Evolutionary conservation across 2,113 vertebrate species (phyloP).

Genomic region (Meriones unguiculatus): DNA sequence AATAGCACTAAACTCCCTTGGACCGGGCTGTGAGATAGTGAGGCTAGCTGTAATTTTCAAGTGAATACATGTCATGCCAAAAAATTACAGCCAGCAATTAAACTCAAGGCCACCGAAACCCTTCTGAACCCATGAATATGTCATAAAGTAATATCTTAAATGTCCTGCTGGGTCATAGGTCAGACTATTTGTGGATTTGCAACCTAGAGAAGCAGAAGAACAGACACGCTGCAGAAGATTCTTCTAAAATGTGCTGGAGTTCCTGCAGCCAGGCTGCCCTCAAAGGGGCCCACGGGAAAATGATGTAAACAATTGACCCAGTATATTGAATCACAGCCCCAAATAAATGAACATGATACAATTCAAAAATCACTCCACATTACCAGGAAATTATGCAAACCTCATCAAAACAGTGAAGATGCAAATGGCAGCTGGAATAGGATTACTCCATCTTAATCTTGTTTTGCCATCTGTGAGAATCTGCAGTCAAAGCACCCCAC

Average conservation of each 20-base stretch:
- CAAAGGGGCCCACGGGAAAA: neutral
- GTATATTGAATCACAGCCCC: constrained; percentile 13
- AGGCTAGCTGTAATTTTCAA: constrained; percentile 53
- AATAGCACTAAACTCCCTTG: constrained; percentile 15
- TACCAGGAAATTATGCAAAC: neutral
- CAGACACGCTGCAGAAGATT: neutral
- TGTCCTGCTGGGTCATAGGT: neutral
- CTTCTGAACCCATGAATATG: constrained; percentile 25
- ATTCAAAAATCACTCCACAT: constrained; percentile 58
- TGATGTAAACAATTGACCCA: constrained; percentile 31
- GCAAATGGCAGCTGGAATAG: neutral
- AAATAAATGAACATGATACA: constrained; percentile 59
- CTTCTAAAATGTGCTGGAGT: constrained; percentile 22
- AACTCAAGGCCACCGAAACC: constrained; percentile 51
- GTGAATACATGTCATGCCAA: constrained; percentile 11
- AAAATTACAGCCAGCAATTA: constrained; percentile 31
- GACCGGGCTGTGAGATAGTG: neutral
- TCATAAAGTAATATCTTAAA: constrained; percentile 40
- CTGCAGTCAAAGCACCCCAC: neutral
- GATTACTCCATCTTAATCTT: neutral
- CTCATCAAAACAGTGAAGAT: constrained; percentile 28
- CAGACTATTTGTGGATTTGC: neutral
- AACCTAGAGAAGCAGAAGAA: neutral
- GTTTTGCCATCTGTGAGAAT: constrained; percentile 28
- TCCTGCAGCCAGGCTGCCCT: constrained; percentile 3